Percentiles rank a stretch among this genome's conserved stretches.
phyloP scores from a whole-genome alignment of 2,113 vertebrate genomes.

The Equus przewalskii region DNA sequence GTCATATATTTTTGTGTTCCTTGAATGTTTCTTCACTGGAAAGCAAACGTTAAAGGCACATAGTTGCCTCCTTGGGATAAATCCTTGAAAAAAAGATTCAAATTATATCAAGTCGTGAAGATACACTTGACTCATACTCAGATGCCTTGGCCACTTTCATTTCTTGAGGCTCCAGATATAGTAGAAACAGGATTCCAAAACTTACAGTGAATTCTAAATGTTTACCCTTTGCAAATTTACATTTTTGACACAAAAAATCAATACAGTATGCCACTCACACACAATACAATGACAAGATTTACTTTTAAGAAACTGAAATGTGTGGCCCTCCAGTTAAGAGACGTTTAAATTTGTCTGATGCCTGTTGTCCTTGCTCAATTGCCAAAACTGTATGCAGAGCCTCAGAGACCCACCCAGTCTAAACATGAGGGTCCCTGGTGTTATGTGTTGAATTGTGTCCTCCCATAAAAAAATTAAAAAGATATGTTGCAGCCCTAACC shows the following conservation, averaged over 20 bases:
- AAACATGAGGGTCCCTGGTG: not conserved
- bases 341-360: not conserved
- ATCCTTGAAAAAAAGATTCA: not conserved
- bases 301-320: conserved; percentile 2
- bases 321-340: not conserved
- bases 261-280: not conserved
- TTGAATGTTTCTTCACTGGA: not conserved
- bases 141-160: not conserved
- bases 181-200: not conserved
- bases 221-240: not conserved
- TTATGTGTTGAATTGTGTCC: not conserved
- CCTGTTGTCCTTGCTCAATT: not conserved
- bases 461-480: too few species aligned
- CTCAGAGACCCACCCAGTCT: not conserved
- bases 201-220: not conserved
- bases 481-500: not conserved
- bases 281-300: not conserved
- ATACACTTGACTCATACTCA: not conserved
- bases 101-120: not conserved
- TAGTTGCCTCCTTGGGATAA: not conserved
- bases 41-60: conserved; percentile 15
- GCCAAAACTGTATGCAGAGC: not conserved
- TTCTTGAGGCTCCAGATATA: not conserved
- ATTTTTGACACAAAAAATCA: not conserved
- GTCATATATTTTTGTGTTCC: not conserved